phyloP scores from a whole-genome alignment of 2,888 invertebrate genomes.

The Drosophila mulleri region DNA sequence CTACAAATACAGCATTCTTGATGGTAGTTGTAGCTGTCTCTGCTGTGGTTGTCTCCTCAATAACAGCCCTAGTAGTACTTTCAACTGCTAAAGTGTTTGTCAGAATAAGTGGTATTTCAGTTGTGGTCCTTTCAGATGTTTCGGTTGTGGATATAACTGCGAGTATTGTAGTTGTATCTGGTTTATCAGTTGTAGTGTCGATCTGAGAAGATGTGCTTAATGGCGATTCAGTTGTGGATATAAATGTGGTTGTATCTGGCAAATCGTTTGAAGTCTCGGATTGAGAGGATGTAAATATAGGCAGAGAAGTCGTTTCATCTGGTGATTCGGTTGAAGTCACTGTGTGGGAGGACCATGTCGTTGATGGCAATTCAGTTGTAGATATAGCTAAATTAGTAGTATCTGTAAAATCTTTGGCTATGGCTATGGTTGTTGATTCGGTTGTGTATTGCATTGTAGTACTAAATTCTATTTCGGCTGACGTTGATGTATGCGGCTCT shows the following conservation, averaged over 20 bases:
- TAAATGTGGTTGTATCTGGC: not conserved
- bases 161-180: not conserved
- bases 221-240: slow-evolving; percentile 1
- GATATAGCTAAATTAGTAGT: not conserved
- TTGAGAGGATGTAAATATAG: not conserved
- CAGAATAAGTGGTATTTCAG: slow-evolving; percentile 3
- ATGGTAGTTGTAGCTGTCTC: not conserved
- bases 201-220: not conserved
- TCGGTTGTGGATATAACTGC: slow-evolving; percentile 2
- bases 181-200: slow-evolving; percentile 1
- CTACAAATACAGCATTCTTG: slow-evolving; percentile 16
- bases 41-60: slow-evolving; percentile 1
- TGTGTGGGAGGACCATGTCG: not conserved
- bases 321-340: slow-evolving; percentile 1
- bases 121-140: slow-evolving; percentile 6
- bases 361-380: not conserved
- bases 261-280: slow-evolving; percentile 10
- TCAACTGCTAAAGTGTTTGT: not conserved
- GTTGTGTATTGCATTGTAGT: slow-evolving; percentile 1
- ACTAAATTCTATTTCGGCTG: not conserved
- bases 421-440: not conserved
- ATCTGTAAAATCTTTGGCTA: slow-evolving; percentile 2
- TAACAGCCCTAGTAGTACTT: not conserved
- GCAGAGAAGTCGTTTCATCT: not conserved
- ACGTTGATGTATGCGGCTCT: slow-evolving; percentile 1